Conservation (phyloP, 2,797 vertebrate genomes). For the Alcedo atthis region DNA sequence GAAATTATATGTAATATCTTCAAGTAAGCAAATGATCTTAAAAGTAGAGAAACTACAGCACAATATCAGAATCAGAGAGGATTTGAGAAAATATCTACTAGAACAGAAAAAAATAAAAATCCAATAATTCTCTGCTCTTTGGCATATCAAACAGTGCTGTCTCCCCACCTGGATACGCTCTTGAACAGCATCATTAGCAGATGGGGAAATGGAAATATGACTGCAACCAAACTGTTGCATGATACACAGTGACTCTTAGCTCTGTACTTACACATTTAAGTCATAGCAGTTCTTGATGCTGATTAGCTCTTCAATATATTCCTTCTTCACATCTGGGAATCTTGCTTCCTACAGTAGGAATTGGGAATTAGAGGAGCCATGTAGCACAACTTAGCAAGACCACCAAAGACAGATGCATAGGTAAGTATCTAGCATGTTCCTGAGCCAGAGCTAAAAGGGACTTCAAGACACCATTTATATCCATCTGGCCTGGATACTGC, state of each 20-base stretch:
- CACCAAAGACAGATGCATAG: background rate
- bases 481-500: background rate
- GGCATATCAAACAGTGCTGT: background rate
- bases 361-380: slow-evolving; percentile 4
- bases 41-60: background rate
- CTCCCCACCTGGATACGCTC: background rate
- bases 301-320: slow-evolving; percentile 92
- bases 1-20: background rate
- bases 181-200: background rate
- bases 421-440: background rate
- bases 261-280: slow-evolving; percentile 82
- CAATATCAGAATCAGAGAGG: background rate
- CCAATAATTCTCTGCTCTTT: background rate
- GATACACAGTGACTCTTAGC: background rate
- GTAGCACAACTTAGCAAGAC: background rate
- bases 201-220: background rate
- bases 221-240: background rate
- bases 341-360: slow-evolving; percentile 86
- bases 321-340: slow-evolving; percentile 90
- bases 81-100: background rate
- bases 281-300: slow-evolving; percentile 80
- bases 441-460: background rate
- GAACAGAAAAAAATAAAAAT: no score
- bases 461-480: background rate
- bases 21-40: background rate